A percentile compares a stretch with the other conserved stretches of the same genome.
These are phyloP conservation scores for Drosophila anomelani DNA, from an alignment of 2,888 invertebrate species.

Conservation along the genomic window DNA sequence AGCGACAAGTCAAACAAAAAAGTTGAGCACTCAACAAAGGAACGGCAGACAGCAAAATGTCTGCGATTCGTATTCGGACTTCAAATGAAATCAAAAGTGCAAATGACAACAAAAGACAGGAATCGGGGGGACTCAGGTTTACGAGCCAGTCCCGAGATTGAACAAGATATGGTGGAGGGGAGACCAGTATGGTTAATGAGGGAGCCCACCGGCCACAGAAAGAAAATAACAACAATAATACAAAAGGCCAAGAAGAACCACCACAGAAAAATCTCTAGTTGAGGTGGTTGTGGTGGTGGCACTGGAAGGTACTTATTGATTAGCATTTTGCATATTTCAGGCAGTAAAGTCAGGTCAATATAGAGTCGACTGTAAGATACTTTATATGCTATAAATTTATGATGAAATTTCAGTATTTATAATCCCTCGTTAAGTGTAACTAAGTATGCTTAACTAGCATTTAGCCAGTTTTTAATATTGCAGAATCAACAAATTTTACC, in stretches of 20 bases:
- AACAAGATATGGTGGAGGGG: constrained; percentile 1
- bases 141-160: constrained; percentile 12
- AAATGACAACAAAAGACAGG: constrained; percentile 76
- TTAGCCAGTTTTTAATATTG: neutral
- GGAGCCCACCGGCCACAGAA: neutral
- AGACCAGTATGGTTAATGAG: constrained; percentile 29
- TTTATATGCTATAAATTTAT: neutral
- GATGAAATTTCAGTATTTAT: no score
- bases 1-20: constrained; percentile 52
- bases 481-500: neutral
- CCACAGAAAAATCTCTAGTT: neutral
- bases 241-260: constrained; percentile 19
- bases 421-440: neutral
- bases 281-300: constrained; percentile 26
- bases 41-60: constrained; percentile 47
- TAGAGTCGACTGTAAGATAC: constrained; percentile 4
- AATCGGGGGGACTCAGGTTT: constrained; percentile 47
- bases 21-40: constrained; percentile 39
- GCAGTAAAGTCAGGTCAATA: neutral
- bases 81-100: constrained; percentile 80
- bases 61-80: constrained; percentile 57
- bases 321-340: constrained; percentile 25
- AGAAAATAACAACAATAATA: constrained; percentile 17
- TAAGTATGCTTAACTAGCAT: neutral
- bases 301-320: constrained; percentile 34